Conservation (phyloP, 2,888 invertebrate genomes). For the Eupithecia subumbrata region DNA sequence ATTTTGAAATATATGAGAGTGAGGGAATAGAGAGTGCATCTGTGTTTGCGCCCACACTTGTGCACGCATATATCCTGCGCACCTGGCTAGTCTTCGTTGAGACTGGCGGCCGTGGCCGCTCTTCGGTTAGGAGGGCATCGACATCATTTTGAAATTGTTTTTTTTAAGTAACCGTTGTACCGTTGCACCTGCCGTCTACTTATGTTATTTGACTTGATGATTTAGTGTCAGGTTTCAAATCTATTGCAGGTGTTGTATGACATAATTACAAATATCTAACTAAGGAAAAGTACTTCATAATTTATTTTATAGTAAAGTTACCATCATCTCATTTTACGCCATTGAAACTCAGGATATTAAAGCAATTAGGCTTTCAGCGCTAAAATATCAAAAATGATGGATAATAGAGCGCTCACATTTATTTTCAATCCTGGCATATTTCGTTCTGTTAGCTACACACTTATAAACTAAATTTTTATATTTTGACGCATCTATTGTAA, state of each 20-base stretch:
- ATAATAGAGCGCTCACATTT: background rate
- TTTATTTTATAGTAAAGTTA: background rate
- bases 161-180: background rate
- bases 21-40: too few relatives aligned
- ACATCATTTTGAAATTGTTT: background rate
- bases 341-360: background rate
- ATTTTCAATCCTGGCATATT: background rate
- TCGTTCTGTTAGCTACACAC: background rate
- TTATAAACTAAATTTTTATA: too few relatives aligned
- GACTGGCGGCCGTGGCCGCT: too few relatives aligned
- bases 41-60: too few relatives aligned
- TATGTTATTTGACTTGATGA: background rate
- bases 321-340: background rate
- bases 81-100: too few relatives aligned
- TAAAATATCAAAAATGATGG: background rate
- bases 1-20: background rate
- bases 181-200: background rate
- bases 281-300: background rate
- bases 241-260: background rate
- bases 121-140: too few relatives aligned
- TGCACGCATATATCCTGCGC: too few relatives aligned
- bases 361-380: background rate
- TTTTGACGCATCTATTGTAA: too few relatives aligned
- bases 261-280: background rate
- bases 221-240: background rate